phyloP scores from a whole-genome alignment of 1,140 invertebrate species.

The Nephotettix cincticeps region DNA sequence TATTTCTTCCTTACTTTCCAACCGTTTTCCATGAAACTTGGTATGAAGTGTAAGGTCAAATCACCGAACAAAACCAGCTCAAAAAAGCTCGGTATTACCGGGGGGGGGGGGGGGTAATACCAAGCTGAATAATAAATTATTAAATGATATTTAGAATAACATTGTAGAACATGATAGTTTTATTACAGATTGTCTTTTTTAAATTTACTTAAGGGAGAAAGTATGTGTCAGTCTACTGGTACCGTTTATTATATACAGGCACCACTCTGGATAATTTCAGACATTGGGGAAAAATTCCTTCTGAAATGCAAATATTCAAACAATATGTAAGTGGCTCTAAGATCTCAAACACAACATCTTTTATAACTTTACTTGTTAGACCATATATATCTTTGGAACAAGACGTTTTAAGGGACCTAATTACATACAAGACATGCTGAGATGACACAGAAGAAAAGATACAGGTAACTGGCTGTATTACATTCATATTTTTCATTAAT shows the following conservation, averaged over 20 bases:
- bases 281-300: background rate
- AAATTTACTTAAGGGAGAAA: too few relatives aligned
- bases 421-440: background rate
- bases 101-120: too few relatives aligned
- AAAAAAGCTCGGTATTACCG: too few relatives aligned
- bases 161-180: too few relatives aligned
- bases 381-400: background rate
- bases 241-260: slow-evolving; percentile 1
- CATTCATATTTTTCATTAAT: background rate
- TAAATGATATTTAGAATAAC: too few relatives aligned
- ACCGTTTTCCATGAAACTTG: too few relatives aligned
- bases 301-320: slow-evolving; percentile 14
- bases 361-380: background rate
- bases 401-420: slow-evolving; percentile 12
- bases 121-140: too few relatives aligned
- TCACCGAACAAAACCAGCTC: too few relatives aligned
- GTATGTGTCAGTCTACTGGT: too few relatives aligned
- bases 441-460: background rate
- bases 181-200: too few relatives aligned
- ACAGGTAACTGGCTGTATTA: background rate
- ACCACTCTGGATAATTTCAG: slow-evolving; percentile 21
- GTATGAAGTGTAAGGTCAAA: too few relatives aligned
- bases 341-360: background rate
- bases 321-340: background rate
- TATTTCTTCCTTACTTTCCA: too few relatives aligned